Evolutionary conservation across 2,113 vertebrate species (phyloP), one percentile per base, ranked within the genome.

Genomic region (Hydrochoerus hydrochaeris): DNA sequence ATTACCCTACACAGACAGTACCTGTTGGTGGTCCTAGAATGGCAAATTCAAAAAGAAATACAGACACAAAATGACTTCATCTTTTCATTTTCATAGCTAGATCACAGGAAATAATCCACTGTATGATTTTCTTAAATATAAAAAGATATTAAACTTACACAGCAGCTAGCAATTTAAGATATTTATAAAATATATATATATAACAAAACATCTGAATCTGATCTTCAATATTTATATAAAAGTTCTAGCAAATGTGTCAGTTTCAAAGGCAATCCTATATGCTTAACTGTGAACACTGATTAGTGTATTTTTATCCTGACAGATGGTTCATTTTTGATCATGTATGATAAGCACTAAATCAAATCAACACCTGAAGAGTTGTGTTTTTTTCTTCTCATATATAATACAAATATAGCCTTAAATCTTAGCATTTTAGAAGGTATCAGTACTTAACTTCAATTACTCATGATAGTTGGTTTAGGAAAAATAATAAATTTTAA

Each of bases 41-140:
- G 32, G 77, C 12, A 86, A 54, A 83, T 83, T 69, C 54, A 46
- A 91, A 86, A 91, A 44, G n/a, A 92, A 90, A 95, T n/a, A 78
- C 12, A 77, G 24, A 35, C 14, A 71, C 38, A 62, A 85, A 8
- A 26, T 49, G 54, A 93, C 14, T 96, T 88, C 8, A 1, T 73
- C 8, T 1, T 75, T 3, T 69, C 63, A 77, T 65, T 95, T 88
- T 96, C 77, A 32, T 78, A 35, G 78, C 20, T 82, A 16, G 16
- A 44, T 85, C 38, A 83, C 3, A 88, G 28, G 58, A 92, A 90
- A 49, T 69, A 54, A 19, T 83, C 58, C 65, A 80, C 60, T 14
- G 1, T 24, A 69, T 71, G 41, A 54, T 30, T 87, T 5, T 83
- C 16, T 65, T 71, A 49, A 77, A 91, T 57, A 67, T 28, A 58